These are phyloP conservation scores for Isichthys henryi DNA, from an alignment of 2,113 vertebrate genomes.

Conservation along the genomic window DNA sequence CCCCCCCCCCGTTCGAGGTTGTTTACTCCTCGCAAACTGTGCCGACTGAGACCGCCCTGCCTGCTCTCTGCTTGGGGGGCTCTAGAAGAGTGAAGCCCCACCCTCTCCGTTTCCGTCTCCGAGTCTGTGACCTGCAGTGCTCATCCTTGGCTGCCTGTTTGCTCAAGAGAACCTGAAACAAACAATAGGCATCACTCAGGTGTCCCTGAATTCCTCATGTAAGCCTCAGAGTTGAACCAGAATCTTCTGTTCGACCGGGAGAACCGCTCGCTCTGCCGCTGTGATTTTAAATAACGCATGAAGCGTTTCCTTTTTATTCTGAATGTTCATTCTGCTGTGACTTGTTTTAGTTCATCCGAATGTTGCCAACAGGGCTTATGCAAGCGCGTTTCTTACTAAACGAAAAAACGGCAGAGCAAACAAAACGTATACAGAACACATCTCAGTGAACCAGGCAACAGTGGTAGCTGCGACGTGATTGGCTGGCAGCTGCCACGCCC, in stretches of 20 bases:
- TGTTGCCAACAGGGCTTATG: not conserved
- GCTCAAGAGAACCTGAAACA: not conserved
- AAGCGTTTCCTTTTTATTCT: not conserved
- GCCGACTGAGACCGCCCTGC: not conserved
- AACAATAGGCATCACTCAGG: not conserved
- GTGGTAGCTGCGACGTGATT: not conserved
- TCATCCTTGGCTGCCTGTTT: not conserved
- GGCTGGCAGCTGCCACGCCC: not conserved
- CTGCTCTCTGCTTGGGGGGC: too few relatives aligned
- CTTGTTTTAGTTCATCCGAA: not conserved
- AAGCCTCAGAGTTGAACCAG: not conserved
- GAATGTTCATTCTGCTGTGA: not conserved
- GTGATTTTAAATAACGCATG: not conserved
- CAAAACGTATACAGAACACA: not conserved
- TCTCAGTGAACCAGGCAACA: not conserved
- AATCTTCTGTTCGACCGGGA: not conserved
- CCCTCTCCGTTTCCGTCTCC: not conserved
- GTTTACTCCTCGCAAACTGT: not conserved
- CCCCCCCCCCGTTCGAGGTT: constrained; percentile 20
- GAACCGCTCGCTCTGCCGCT: not conserved
- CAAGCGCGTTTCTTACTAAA: not conserved
- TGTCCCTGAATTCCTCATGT: not conserved
- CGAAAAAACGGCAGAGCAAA: not conserved
- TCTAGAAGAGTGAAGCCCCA: not conserved
- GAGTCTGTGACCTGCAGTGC: not conserved